Evolutionary conservation across 1,140 invertebrate species (phyloP), one percentile per base, ranked within the genome.

Genomic region (Schlechtendalia chinensis): DNA sequence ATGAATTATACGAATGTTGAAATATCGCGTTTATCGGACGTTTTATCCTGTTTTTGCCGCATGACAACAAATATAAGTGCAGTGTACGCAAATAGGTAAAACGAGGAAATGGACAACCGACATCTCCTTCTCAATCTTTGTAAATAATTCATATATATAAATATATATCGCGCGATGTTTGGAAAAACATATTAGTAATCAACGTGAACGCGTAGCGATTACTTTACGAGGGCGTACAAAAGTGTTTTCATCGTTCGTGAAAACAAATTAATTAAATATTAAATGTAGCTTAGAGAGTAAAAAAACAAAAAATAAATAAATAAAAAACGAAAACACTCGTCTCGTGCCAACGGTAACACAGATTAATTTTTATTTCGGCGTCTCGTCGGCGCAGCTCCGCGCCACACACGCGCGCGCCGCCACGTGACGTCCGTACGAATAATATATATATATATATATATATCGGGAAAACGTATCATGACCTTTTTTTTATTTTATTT

Each of bases 331-430:
- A 69, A 69, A 69, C 65, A 69, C 22, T 47, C 17, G 10, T 24
- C 65, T 50, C 4, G 65, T 69, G 65, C 65, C 65, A 69, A 69
- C 65, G 65, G 45, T 69, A 69, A 69, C 65, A 69, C 65, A 47
- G 65, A 69, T 69, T 69, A 69, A 47, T 69, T 69, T 69, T 69
- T 45, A 50, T 69, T 69, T 69, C 63, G 32, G 19, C 63, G 32
- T 45, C 32, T 67, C 65, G 32, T 47, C 45, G 32, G n/a, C 39
- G 29, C 32, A 39, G 11, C 29, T 19, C n/a, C 63, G n/a, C 19
- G 39, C 63, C 63, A 39, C 32, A 54, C 8, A 54, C 16, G 10
- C 16, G 6, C 19, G 19, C 16, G 6, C 47, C 47, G 8, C 32
- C 32, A 39, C 32, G 32, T 39, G 32, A 39, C 32, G 32, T 39